Evolutionary conservation across 2,113 vertebrate species (phyloP), one percentile per base, ranked within the genome.

Genomic region (Gobio gobio): DNA sequence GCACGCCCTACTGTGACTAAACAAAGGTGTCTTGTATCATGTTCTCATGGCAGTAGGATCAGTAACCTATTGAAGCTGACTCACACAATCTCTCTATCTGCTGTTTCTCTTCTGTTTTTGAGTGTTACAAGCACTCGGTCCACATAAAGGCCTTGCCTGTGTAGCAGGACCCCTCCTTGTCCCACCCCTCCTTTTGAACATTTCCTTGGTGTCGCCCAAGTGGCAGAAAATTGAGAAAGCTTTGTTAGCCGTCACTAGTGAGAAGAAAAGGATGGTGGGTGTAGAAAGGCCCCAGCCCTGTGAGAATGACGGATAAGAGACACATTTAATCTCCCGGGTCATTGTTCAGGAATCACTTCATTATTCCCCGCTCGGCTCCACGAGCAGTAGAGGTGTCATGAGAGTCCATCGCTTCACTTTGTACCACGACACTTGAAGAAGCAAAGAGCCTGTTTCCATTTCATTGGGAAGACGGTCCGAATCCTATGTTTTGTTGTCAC

Each of bases 191-290:
- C 79, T 86, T 91, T 87, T 89, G 78, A 88, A 91, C 89, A 75
- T 86, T 88, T 91, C 75, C 86, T 85, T 86, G 91, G 58, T 85
- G 75, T 59, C 82, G 90, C 80, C 75, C 76, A 73, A 91, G 87
- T 87, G 85, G 89, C 87, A 92, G 90, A 91, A 87, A 85, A 90
- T 91, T 92, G 90, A 88, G 86, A 85, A 88, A 91, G 87, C 89
- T 93, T 94, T 94, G 92, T 93, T 82, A 47, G 14, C 59, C 83
- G 88, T 90, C 91, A 72, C 78, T 49, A 84, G 86, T 84, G 45
- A 81, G 85, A 91, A 90, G 89, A 91, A 91, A 89, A 87, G 88
- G 88, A 74, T 85, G 70, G 85, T 75, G 85, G 89, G 89, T 86
- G 58, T 85, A 75, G 51, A 70, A 79, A 86, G 83, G 89, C 79